phyloP scores from a whole-genome alignment of 2,888 invertebrate species.

The Andrena camellia region DNA sequence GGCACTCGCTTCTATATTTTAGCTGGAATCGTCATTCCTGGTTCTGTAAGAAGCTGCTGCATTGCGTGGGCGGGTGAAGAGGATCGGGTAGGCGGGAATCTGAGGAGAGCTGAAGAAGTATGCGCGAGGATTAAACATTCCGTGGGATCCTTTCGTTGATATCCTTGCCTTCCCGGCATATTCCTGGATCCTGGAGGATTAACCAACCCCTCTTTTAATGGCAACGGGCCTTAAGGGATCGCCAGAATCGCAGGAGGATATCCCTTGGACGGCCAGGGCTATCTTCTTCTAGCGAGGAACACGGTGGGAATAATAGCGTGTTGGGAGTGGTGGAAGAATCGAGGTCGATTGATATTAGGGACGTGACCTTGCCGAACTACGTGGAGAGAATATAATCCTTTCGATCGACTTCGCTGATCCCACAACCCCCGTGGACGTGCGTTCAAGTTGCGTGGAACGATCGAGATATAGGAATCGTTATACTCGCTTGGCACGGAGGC shows the following conservation, averaged over 20 bases:
- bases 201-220: slow-evolving; percentile 27
- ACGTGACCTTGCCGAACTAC: not conserved
- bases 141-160: not conserved
- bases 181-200: slow-evolving; percentile 22
- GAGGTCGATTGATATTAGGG: not conserved
- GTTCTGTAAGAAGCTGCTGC: too few relatives aligned
- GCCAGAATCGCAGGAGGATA: not conserved
- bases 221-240: slow-evolving; percentile 29
- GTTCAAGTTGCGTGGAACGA: too few relatives aligned
- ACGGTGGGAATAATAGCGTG: slow-evolving; percentile 45
- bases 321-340: slow-evolving; percentile 34
- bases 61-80: too few relatives aligned
- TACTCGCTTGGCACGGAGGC: too few relatives aligned
- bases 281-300: not conserved
- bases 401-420: not conserved
- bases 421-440: too few relatives aligned
- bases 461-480: too few relatives aligned
- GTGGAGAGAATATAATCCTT: not conserved
- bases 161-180: not conserved
- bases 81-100: not conserved
- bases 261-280: not conserved
- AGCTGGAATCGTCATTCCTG: too few relatives aligned
- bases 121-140: slow-evolving; percentile 23
- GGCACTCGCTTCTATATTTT: too few relatives aligned
- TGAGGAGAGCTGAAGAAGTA: not conserved